A percentile compares a stretch with the other conserved stretches of the same genome.
Conservation (phyloP, 2,797 vertebrate species). For the Epinephelus awoara region DNA sequence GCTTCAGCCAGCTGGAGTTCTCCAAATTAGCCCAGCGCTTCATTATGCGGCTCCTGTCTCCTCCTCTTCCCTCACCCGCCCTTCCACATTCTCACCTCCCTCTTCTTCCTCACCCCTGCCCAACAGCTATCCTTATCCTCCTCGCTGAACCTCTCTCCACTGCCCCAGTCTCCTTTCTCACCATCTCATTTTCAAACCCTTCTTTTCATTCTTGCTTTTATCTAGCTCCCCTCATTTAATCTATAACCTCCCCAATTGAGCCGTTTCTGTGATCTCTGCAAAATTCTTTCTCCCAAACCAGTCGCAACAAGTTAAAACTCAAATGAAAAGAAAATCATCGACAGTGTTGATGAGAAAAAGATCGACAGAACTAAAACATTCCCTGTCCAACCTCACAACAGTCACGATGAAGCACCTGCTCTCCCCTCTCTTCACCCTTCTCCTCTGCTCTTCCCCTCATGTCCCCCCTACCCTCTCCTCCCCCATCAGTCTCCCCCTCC, state of each 20-base stretch:
- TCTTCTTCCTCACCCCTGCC: conserved; percentile 64
- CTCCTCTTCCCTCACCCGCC: conserved; percentile 37
- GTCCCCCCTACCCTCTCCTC: conserved; percentile 9
- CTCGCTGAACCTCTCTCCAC: background rate
- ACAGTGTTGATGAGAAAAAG: background rate
- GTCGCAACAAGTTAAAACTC: conserved; percentile 14
- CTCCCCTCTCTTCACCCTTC: conserved; percentile 43
- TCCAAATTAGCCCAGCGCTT: conserved; percentile 94
- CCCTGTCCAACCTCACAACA: background rate
- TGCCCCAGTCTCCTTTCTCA: conserved; percentile 59
- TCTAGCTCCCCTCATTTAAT: background rate
- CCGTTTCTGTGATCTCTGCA: background rate
- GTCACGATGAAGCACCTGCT: conserved; percentile 48
- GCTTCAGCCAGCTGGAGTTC: conserved; percentile 95
- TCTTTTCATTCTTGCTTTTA: background rate
- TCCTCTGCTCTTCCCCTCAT: conserved; percentile 25
- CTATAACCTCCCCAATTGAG: background rate
- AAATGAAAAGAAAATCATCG: background rate
- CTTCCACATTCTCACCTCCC: conserved; percentile 42
- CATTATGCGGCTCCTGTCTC: conserved; percentile 87
- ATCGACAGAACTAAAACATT: conserved; percentile 19
- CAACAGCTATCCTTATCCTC: conserved; percentile 44
- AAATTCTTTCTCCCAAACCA: background rate
- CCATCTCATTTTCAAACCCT: background rate
- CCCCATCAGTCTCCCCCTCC: conserved; percentile 7